Evolutionary conservation across 2,888 invertebrate species (phyloP).

Genomic region (Diarsia dahlii): DNA sequence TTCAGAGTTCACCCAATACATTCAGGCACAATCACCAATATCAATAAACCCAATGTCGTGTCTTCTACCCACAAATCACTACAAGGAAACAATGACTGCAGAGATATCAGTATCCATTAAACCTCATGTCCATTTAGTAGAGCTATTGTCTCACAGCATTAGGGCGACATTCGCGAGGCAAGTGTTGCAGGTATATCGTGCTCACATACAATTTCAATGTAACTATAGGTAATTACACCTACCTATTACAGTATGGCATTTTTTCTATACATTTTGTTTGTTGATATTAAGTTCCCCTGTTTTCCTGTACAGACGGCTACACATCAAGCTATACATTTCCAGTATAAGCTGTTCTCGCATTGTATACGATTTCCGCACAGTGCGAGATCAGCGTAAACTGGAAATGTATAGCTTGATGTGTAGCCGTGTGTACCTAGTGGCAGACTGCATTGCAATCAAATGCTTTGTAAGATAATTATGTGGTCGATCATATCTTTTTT

Average conservation of each 20-base stretch:
- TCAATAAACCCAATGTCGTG: conserved; percentile 35
- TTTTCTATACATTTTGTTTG: conserved; percentile 51
- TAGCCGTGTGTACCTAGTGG: conserved; percentile 28
- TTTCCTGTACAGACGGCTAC: too few relatives aligned
- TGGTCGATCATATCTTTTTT: conserved; percentile 23
- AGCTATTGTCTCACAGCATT: background rate
- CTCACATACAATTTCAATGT: conserved; percentile 43
- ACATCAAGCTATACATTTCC: too few relatives aligned
- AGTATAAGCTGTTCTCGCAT: too few relatives aligned
- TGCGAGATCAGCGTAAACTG: too few relatives aligned
- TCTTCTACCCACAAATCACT: conserved; percentile 24
- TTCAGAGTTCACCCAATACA: background rate
- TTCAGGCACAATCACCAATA: background rate
- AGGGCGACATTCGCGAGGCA: conserved; percentile 10
- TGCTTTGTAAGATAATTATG: conserved; percentile 15
- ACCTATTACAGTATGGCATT: conserved; percentile 24
- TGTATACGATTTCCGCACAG: too few relatives aligned
- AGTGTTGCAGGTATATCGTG: conserved; percentile 42
- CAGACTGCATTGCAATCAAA: conserved; percentile 29
- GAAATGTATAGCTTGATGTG: too few relatives aligned
- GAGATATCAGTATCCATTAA: background rate
- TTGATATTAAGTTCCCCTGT: conserved; percentile 30
- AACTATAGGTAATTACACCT: conserved; percentile 46
- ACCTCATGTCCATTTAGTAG: background rate
- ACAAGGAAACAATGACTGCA: conserved; percentile 33